Base-by-base conservation (phyloP, 2,113 vertebrate genomes). In the Martes martes region DNA sequence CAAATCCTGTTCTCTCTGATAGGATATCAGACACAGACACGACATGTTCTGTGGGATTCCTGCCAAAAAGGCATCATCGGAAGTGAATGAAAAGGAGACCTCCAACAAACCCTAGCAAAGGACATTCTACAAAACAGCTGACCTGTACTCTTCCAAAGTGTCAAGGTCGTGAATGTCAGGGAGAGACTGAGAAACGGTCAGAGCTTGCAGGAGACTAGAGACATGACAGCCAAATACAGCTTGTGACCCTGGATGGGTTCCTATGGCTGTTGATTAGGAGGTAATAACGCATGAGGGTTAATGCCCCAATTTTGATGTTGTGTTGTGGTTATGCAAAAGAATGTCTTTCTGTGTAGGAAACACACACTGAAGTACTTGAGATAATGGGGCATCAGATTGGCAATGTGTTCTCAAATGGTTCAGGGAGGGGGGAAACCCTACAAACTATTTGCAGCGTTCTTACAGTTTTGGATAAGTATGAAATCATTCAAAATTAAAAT, bases 241-340 rank as follows among this genome's bases (percentile, higher is more conserved):
- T 1, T 13, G 50, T 39, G 28, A 47, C 31, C 78, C 92, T 47
- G 23, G n/a, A 36, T 11, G 2, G 5, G n/a, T n/a, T 55, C 28
- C 42, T 8, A 23, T 6, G 36, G n/a, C 85, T 55, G 59, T 31
- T 33, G 76, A 28, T 26, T 11, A 61, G 10, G 21, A 2, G 7
- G 15, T 0, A 3, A 50, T 28, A 11, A n/a, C 0, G 8, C 23
- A 2, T 13, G 36, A 42, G 31, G 9, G 45, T 31, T 28, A n/a
- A 36, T 18, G 28, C 57, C 78, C 61, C 11, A 13, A 73, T 50
- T 9, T 5, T 6, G 14, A 63, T n/a, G 19, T 5, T 31, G 19
- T 5, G 2, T 16, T 61, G 39, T 2, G 31, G 28, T 36, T 84
- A 6, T 1, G 10, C 0, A 47, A 57, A 3, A 52, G 83, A 79